Evolutionary conservation across 2,888 invertebrate genomes (phyloP), one percentile per base, ranked within the genome.

Genomic region (Polydesmus complanatus): DNA sequence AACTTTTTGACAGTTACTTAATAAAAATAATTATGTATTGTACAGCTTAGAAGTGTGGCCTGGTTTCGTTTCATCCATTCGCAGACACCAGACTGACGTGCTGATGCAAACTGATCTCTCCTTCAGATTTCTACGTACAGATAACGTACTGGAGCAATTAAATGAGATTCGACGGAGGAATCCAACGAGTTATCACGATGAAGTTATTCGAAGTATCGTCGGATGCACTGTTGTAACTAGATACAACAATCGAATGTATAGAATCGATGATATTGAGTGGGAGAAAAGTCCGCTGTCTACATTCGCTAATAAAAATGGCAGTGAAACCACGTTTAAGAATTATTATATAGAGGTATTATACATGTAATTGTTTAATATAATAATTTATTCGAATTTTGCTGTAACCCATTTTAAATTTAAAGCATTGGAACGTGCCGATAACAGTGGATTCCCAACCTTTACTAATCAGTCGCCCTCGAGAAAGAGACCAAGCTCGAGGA

Each of bases 11-110:
- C 14, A 5, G 37, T 8, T 8, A 14, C 14, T 8, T 51, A 8
- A 14, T 54, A 8, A 47, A 48, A 2, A 27, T 57, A 14, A 21
- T 2, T 3, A 56, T 0, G 2, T 23, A 27, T 57, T 54, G 27
- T 53, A 19, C 23, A 68, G 67, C 21, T 58, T 74, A 55, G 69
- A 71, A 54, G 62, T 75, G 14, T 70, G 71, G 70, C 73, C 73
- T 8, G 75, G 75, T 3, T 70, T 70, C 59, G 76, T 83, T n/a
- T 90, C 92, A 0, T 84, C 88, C 0, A 89, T 93, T 48, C 80
- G 88, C 0, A 87, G 89, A 67, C 86, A 88, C 70, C 93, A 94
- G 70, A 73, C 78, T 0, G 76, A 81, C 1, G 79, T 93, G 18
- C 73, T 93, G 11, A 77, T 94, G 77, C 85, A 85, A 56, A 78